Evolutionary conservation across 2,797 vertebrate genomes (phyloP).

Genomic region (Toxotes lorentzi): DNA sequence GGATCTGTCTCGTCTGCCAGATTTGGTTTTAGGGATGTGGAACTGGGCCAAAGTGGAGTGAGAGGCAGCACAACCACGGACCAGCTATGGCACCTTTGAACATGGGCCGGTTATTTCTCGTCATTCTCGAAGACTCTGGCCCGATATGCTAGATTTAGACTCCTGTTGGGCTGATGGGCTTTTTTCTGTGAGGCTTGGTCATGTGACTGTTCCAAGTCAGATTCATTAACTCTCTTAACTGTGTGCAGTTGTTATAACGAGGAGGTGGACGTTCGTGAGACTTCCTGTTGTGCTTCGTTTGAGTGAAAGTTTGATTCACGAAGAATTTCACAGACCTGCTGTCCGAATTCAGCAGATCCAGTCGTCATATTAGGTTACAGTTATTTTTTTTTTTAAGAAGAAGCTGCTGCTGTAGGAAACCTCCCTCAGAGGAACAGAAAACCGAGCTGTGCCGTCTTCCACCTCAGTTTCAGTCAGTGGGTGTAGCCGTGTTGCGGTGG

Average conservation of each 20-base stretch:
- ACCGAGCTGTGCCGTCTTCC: neutral
- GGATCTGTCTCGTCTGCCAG: slow-evolving; percentile 12
- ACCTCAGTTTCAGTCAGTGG: neutral
- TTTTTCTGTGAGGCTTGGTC: no score
- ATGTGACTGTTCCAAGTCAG: no score
- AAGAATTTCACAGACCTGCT: no score
- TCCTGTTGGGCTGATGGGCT: neutral
- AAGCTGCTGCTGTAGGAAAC: neutral
- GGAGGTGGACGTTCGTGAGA: no score
- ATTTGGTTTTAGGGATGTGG: neutral
- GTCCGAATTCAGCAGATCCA: no score
- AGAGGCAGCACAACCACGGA: neutral
- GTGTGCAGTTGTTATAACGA: no score
- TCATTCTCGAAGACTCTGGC: neutral
- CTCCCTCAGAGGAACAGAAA: neutral
- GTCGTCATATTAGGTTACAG: no score
- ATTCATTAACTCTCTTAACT: no score
- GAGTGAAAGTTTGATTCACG: no score
- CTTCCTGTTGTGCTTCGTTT: no score
- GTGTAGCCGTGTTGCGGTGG: neutral
- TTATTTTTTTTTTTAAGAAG: no score
- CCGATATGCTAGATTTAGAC: neutral
- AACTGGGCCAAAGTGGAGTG: neutral
- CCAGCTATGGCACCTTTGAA: neutral
- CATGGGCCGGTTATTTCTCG: neutral